Base-by-base conservation (phyloP, 2,113 vertebrate species). In the Alaudala cheleensis region DNA sequence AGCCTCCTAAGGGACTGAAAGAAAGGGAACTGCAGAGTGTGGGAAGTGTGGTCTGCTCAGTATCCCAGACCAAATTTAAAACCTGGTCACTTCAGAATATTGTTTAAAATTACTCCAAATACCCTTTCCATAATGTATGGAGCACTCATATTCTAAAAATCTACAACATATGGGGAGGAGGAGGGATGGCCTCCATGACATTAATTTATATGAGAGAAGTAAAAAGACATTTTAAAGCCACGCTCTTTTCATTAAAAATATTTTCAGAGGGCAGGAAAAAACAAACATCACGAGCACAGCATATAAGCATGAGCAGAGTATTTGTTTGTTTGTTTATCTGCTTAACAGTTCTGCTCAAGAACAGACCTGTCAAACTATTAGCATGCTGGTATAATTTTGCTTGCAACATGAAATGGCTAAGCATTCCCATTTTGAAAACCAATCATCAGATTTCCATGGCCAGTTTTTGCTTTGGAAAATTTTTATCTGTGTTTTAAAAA, bases 61-160 rank as follows among this genome's bases (percentile, higher is more conserved):
- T 73, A 94, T 97, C 96, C 94, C 97, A 97, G 82, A 87, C 90
- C 94, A 96, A 96, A 96, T 90, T 94, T 96, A 95, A 97, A 93
- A 61, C 45, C 40, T 5, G 44, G 84, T 82, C 85, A 64, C 34
- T 92, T 93, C 78, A 84, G 50, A 94, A 82, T 81, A 79, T 42
- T 81, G 79, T 93, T 89, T 66, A 89, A 91, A 92, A 78, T 90
- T 79, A 84, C 58, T 87, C 69, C 42, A 82, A 67, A 95, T 93
- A 81, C 34, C 28, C 56, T 82, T 78, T 88, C 26, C 3, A 1
- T 87, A 94, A 94, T 14, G 40, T 94, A 95, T 74, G 42, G 82
- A 89, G 54, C 14, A 4, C 61, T 92, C 42, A 53, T 44, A 39
- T 16, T 47, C 51, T 60, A 77, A 83, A 84, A 49, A 88, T 71